phyloP scores from a whole-genome alignment of 2,113 vertebrate genomes.

The Galemys pyrenaicus region DNA sequence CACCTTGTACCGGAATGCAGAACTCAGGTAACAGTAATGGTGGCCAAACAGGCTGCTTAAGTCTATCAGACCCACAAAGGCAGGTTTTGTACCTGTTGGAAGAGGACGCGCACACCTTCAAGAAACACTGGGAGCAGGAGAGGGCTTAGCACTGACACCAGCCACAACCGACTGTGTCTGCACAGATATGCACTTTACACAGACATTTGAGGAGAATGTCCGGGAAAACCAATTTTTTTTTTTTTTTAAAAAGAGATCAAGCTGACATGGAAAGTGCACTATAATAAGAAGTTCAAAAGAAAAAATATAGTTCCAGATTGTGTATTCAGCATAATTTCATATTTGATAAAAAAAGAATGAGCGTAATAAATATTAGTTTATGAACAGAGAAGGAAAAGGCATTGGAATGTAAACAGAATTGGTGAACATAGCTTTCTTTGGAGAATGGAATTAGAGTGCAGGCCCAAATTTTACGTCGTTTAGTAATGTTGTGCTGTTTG shows the following conservation, averaged over 20 bases:
- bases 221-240: not conserved
- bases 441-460: not conserved
- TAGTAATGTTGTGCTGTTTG: not conserved
- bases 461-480: not conserved
- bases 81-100: not conserved
- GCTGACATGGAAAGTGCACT: not conserved
- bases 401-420: not conserved
- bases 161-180: not conserved
- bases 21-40: no score
- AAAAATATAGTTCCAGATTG: not conserved
- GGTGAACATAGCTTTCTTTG: not conserved
- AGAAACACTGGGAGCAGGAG: fast-evolving
- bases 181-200: not conserved
- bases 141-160: not conserved
- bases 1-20: no score
- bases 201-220: not conserved
- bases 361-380: not conserved
- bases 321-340: not conserved
- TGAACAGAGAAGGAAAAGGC: not conserved
- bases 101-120: not conserved
- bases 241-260: no score
- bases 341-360: not conserved
- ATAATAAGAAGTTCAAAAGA: not conserved
- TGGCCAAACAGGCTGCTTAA: no score
- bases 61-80: no score